Evolutionary conservation across 2,888 invertebrate species (phyloP), one percentile per base, ranked within the genome.

Genomic region (Agrotis puta): DNA sequence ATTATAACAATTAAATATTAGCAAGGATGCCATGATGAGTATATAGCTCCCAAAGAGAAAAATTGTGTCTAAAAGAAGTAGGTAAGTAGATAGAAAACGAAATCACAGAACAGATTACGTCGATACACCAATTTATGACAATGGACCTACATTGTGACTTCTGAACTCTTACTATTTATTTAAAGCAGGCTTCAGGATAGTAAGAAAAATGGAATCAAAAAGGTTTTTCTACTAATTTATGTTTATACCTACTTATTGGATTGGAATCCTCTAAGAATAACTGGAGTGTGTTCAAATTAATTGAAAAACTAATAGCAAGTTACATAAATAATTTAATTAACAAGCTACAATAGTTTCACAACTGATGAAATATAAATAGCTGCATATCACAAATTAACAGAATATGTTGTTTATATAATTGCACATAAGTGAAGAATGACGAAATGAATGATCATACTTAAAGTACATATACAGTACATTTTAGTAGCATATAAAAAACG

Each of bases 81-180:
- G 58, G 62, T 70, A 65, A 56, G 62, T 74, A 68, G 53, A 77
- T 77, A 70, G 74, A 74, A 81, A 86, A 80, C 64, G 64, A 80
- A 85, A 85, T 84, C 86, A 86, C 83, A 85, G 83, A 74, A 68
- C 69, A 75, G 33, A 76, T 81, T 76, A 73, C 27, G 58, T 79
- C 47, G 65, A 71, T 64, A 70, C 66, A 77, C 72, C 64, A 76
- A 70, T 74, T 72, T 75, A 50, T 65, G 59, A 80, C 74, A 75
- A 83, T 85, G 79, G 83, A 82, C 81, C 85, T 80, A 74, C 61
- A 67, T 63, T 72, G 57, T 50, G 48, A 24, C 27, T 70, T 39
- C 39, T 62, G 20, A n/a, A 61, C 62, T 48, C 33, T 67, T 63
- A 70, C 54, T 39, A 58, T 61, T n/a, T 74, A 50, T 65, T 24